Percentiles rank a stretch among this genome's conserved stretches.
Evolutionary conservation across 2,113 vertebrate species (phyloP).

Genomic region (Chionomys nivalis): DNA sequence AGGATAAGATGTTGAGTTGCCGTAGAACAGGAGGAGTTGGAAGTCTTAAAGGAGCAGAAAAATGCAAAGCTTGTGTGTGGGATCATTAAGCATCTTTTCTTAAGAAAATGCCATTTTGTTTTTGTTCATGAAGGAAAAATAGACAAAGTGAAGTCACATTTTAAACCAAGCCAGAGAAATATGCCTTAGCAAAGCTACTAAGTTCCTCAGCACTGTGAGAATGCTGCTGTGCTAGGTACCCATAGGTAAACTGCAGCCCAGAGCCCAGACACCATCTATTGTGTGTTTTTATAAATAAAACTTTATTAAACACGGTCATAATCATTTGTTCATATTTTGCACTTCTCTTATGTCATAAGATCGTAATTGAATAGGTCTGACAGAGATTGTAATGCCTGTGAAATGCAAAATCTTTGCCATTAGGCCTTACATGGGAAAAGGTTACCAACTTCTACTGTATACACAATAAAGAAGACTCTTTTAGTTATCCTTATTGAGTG

Average conservation of each 20-base stretch:
- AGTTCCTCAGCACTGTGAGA: background rate
- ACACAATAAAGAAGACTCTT: background rate
- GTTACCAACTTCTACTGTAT: background rate
- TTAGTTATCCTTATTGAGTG: background rate
- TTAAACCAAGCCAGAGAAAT: constrained; percentile 39
- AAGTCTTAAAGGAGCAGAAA: constrained; percentile 61
- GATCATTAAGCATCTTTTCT: background rate
- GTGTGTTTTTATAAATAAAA: constrained; percentile 51
- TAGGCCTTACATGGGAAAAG: background rate
- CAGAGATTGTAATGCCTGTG: background rate
- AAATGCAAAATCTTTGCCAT: background rate
- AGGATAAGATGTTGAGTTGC: constrained; percentile 32
- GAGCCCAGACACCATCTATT: background rate
- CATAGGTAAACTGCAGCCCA: background rate
- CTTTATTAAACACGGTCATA: constrained; percentile 5
- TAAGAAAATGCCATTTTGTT: background rate
- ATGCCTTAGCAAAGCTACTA: background rate
- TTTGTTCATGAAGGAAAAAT: constrained; percentile 42
- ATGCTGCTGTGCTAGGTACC: background rate
- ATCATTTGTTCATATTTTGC: background rate
- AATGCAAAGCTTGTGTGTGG: background rate
- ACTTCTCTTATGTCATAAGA: background rate
- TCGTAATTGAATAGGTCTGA: background rate
- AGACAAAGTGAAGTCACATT: constrained; percentile 24
- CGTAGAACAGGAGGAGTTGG: background rate